Conservation (phyloP, 2,888 invertebrate species). For the Dermolepida albohirtum region DNA sequence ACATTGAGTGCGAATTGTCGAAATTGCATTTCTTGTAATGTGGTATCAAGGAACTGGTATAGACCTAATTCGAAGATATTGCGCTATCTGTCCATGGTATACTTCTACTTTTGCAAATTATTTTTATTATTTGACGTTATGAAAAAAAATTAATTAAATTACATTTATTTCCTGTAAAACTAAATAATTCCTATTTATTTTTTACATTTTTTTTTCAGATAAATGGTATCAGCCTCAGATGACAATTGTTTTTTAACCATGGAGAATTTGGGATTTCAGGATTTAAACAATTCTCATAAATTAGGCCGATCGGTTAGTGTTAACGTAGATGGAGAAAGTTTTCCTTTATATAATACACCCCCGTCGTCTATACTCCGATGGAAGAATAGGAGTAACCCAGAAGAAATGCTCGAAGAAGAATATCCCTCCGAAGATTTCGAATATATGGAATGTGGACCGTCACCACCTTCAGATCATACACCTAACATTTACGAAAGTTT, state of each 20-base stretch:
- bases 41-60: too few relatives aligned
- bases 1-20: too few relatives aligned
- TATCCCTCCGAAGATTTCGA: conserved; percentile 78
- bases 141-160: too few relatives aligned
- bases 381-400: conserved; percentile 58
- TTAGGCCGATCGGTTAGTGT: conserved; percentile 65
- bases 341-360: conserved; percentile 60
- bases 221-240: conserved; percentile 60
- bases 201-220: conserved; percentile 46
- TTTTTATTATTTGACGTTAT: too few relatives aligned
- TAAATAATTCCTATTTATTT: background rate
- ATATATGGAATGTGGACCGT: conserved; percentile 83
- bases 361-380: conserved; percentile 55
- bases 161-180: too few relatives aligned
- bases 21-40: too few relatives aligned
- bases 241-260: conserved; percentile 53
- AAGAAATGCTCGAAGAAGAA: conserved; percentile 73
- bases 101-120: too few relatives aligned
- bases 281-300: conserved; percentile 55
- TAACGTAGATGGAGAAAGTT: conserved; percentile 62
- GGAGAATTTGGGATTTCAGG: conserved; percentile 64
- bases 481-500: conserved; percentile 86
- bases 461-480: conserved; percentile 84
- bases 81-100: too few relatives aligned
- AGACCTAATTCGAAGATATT: too few relatives aligned